Conservation (phyloP, 2,113 vertebrate species). For the Brienomyrus brachyistius region DNA sequence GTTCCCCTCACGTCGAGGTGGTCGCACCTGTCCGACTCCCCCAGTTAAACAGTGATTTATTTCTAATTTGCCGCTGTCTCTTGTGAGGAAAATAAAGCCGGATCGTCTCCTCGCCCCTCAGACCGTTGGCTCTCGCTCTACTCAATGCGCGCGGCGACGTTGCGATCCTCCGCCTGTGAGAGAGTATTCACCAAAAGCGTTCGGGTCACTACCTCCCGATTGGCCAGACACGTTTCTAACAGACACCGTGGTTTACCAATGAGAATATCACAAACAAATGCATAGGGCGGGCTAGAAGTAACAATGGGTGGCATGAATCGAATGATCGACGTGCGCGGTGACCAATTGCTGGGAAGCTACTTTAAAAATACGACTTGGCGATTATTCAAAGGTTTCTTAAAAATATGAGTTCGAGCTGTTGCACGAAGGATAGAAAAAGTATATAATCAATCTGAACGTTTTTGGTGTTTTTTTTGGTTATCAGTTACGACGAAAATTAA, state of each 20-base stretch:
- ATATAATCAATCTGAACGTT: background rate
- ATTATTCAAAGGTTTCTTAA: constrained; percentile 4
- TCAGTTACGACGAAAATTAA: background rate
- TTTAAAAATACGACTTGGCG: constrained; percentile 7
- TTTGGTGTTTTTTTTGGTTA: background rate
- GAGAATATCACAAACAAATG: background rate
- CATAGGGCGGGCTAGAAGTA: constrained; percentile 21
- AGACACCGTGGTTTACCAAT: constrained; percentile 43
- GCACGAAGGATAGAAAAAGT: background rate
- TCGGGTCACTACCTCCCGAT: constrained; percentile 41
- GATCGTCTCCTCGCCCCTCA: constrained; percentile 47
- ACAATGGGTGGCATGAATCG: background rate
- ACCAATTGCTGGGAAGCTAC: constrained; percentile 42
- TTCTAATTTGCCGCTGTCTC: background rate
- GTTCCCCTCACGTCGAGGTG: constrained; percentile 50
- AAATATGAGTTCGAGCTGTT: background rate
- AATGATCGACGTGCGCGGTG: constrained; percentile 33
- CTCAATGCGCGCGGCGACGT: constrained; percentile 53
- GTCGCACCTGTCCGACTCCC: constrained; percentile 42
- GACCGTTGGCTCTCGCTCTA: constrained; percentile 46
- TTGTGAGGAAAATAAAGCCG: constrained; percentile 35
- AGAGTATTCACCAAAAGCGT: constrained; percentile 43
- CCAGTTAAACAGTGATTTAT: constrained; percentile 29
- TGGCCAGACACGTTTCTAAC: constrained; percentile 36
- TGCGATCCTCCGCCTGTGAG: constrained; percentile 56